Conservation (phyloP, 2,113 vertebrate species). For the Ammospiza nelsoni region DNA sequence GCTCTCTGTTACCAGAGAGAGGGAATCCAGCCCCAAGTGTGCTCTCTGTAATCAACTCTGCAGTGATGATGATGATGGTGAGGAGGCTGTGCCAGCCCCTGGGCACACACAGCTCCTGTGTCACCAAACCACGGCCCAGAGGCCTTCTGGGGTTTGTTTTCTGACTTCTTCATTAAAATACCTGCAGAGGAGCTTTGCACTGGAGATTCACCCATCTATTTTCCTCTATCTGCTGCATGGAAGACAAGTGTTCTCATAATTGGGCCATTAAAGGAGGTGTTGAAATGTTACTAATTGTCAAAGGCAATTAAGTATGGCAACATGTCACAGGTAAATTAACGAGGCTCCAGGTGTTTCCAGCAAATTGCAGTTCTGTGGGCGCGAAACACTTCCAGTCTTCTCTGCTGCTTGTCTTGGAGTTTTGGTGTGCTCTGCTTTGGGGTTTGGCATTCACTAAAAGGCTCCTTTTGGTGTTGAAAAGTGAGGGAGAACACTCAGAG, state of each 20-base stretch:
- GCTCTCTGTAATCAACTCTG: conserved; percentile 46
- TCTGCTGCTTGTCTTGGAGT: neutral
- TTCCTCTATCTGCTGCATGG: conserved; percentile 28
- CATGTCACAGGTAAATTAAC: conserved; percentile 83
- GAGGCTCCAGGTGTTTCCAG: conserved; percentile 69
- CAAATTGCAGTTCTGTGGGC: neutral
- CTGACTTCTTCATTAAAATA: neutral
- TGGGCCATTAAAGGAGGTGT: conserved; percentile 80
- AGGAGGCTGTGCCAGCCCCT: neutral
- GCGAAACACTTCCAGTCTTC: neutral
- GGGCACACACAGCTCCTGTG: neutral
- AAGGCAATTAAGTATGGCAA: conserved; percentile 82
- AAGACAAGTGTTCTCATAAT: conserved; percentile 75
- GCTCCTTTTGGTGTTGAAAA: neutral
- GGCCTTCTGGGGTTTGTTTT: neutral
- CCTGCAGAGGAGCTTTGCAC: neutral
- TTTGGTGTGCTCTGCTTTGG: neutral
- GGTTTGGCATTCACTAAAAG: accelerated
- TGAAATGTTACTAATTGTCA: conserved; percentile 84
- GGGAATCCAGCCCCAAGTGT: neutral
- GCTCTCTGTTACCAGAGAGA: neutral
- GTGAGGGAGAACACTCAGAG: accelerated
- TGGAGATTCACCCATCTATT: conserved; percentile 70
- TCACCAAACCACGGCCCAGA: neutral
- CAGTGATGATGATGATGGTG: neutral